Conservation (phyloP, 2,797 vertebrate genomes). For the Manis crassicaudata region DNA sequence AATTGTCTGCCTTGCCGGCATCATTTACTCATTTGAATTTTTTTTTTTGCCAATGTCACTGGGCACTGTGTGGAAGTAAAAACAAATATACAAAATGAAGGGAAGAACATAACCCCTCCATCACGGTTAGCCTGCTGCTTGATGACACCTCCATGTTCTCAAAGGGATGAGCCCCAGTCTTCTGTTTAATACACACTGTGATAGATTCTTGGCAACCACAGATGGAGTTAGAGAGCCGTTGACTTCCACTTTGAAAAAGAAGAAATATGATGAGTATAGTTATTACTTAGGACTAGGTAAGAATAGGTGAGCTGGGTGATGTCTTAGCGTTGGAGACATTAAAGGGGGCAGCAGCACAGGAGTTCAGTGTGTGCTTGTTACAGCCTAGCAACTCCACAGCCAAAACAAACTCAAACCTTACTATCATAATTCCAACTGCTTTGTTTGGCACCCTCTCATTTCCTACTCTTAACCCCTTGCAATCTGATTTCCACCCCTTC, state of each 20-base stretch:
- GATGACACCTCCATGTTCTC: background rate
- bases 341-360: background rate
- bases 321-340: background rate
- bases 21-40: background rate
- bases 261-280: background rate
- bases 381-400: constrained; percentile 62
- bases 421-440: background rate
- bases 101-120: background rate
- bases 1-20: background rate
- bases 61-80: background rate
- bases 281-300: background rate
- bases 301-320: constrained; percentile 12
- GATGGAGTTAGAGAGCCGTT: background rate
- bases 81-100: background rate
- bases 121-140: background rate
- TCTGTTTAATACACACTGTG: background rate
- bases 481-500: background rate
- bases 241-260: background rate
- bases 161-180: background rate
- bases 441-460: background rate
- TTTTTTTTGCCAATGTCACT: background rate
- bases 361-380: background rate
- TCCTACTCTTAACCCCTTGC: constrained; percentile 29
- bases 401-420: constrained; percentile 54
- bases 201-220: background rate